phyloP scores from a whole-genome alignment of 1,140 invertebrate species.

The Chymomyza costata region DNA sequence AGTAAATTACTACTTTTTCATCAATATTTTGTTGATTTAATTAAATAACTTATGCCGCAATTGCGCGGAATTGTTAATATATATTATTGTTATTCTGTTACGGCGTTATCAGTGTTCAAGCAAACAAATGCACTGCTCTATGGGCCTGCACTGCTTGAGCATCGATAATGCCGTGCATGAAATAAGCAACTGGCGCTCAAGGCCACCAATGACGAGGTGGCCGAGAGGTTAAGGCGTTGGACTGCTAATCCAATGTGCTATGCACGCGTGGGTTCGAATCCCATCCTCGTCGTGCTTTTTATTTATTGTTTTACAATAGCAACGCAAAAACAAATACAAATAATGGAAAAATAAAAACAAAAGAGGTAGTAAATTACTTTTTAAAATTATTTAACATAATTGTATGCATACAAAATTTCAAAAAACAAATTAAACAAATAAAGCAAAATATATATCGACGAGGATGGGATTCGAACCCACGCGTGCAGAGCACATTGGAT shows the following conservation, averaged over 20 bases:
- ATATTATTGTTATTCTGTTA: background rate
- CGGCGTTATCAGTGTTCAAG: background rate
- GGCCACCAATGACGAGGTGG: conserved; percentile 79
- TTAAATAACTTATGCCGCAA: no score
- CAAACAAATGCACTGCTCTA: no score
- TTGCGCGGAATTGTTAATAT: no score
- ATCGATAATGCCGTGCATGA: background rate
- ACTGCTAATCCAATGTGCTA: conserved; percentile 85
- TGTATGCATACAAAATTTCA: background rate
- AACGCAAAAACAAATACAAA: background rate
- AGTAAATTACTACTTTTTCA: no score
- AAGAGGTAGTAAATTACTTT: background rate
- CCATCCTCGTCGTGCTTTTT: conserved; percentile 85
- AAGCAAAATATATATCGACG: conserved; percentile 77
- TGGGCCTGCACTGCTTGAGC: conserved; percentile 7
- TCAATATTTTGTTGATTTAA: no score
- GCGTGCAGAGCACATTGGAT: conserved; percentile 83
- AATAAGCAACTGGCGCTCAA: conserved; percentile 6
- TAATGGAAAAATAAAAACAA: conserved; percentile 1
- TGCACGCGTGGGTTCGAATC: conserved; percentile 92
- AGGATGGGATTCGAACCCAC: conserved; percentile 93
- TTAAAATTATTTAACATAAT: background rate
- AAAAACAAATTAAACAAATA: conserved; percentile 5
- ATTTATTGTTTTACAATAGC: background rate
- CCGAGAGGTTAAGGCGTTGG: conserved; percentile 93